phyloP scores from a whole-genome alignment of 2,888 invertebrate species.

The Clistopyga incitator region DNA sequence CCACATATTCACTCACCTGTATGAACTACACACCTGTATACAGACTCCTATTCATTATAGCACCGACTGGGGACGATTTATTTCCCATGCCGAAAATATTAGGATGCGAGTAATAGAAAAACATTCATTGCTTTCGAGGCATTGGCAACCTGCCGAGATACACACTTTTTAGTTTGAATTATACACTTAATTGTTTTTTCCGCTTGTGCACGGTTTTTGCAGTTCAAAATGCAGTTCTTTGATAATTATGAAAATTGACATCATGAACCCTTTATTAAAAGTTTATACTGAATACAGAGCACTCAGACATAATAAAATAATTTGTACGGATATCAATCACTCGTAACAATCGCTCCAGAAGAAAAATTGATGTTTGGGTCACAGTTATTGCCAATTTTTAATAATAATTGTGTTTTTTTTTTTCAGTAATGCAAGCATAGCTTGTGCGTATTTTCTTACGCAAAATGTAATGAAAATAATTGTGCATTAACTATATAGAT shows the following conservation, averaged over 20 bases:
- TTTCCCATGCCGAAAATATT: slow-evolving; percentile 7
- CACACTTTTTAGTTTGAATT: not conserved
- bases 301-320: not conserved
- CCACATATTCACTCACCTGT: too few species aligned
- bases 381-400: too few species aligned
- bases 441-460: too few species aligned
- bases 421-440: too few species aligned
- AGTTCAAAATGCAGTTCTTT: not conserved
- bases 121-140: not conserved
- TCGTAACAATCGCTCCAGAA: too few species aligned
- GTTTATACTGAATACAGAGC: not conserved
- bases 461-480: too few species aligned
- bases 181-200: not conserved
- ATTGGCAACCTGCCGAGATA: slow-evolving; percentile 3
- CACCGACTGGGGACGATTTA: slow-evolving; percentile 44
- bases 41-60: slow-evolving; percentile 15
- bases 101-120: not conserved
- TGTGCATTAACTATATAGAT: too few species aligned
- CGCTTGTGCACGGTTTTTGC: not conserved
- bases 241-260: not conserved
- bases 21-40: slow-evolving; percentile 55
- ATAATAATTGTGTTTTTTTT: too few species aligned
- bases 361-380: too few species aligned
- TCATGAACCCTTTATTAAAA: not conserved
- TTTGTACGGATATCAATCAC: not conserved